These are phyloP conservation scores for Drosophila melanica DNA, from an alignment of 1,140 invertebrate genomes.

Conservation along the genomic window DNA sequence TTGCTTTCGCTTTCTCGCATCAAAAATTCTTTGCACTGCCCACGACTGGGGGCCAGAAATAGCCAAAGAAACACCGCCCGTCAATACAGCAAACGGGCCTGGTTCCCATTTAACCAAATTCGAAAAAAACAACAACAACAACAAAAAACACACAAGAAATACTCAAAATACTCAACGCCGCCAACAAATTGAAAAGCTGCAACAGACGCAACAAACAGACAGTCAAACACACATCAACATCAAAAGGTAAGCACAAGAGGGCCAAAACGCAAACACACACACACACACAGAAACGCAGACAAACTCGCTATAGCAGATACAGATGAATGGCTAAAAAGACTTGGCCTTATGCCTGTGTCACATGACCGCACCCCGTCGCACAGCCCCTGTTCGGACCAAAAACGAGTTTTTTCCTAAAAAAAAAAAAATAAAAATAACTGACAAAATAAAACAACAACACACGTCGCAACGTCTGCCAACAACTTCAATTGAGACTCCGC, in stretches of 20 bases:
- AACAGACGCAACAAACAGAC: constrained; percentile 25
- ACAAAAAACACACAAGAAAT: neutral
- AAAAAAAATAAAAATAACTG: constrained; percentile 33
- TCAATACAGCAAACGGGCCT: neutral
- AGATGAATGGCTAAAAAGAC: constrained; percentile 42
- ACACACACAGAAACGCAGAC: constrained; percentile 6
- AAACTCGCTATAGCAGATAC: constrained; percentile 6
- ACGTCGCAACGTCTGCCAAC: constrained; percentile 46
- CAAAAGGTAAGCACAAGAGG: constrained; percentile 47
- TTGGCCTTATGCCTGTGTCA: constrained; percentile 49
- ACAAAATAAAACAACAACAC: constrained; percentile 17
- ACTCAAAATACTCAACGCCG: constrained; percentile 20
- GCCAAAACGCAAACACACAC: constrained; percentile 28
- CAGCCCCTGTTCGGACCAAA: constrained; percentile 45
- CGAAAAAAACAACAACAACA: neutral
- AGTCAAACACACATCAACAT: constrained; percentile 27
- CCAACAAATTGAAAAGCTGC: constrained; percentile 43
- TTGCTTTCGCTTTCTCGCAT: constrained; percentile 49
- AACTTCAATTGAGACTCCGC: constrained; percentile 44
- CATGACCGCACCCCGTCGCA: constrained; percentile 54
- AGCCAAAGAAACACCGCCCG: constrained; percentile 20
- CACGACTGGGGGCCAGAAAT: constrained; percentile 37
- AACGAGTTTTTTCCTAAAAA: constrained; percentile 72
- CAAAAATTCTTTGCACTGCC: constrained; percentile 49
- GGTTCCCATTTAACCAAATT: constrained; percentile 8